These are phyloP conservation scores for Didymodactylos carnosus DNA, from an alignment of 2,888 invertebrate genomes.

Conservation along the genomic window DNA sequence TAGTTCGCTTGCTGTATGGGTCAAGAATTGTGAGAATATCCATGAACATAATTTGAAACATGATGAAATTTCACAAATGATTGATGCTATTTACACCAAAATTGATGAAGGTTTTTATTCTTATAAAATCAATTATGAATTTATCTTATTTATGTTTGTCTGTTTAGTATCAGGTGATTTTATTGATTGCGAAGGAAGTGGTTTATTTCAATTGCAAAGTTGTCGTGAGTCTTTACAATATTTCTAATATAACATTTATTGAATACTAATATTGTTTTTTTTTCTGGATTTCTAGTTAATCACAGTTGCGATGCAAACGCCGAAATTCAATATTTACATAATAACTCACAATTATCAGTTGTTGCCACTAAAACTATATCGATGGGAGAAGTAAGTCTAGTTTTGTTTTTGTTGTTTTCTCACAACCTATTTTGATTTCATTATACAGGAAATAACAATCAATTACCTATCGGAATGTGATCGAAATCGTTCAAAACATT, in stretches of 20 bases:
- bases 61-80: background rate
- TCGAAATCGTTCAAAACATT: conserved; percentile 58
- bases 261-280: background rate
- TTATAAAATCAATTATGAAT: background rate
- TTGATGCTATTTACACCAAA: background rate
- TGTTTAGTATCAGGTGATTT: conserved; percentile 44
- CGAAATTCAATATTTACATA: conserved; percentile 58
- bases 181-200: conserved; percentile 75
- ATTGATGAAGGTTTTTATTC: background rate
- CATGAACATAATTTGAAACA: conserved; percentile 39
- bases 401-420: background rate
- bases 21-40: conserved; percentile 50
- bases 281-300: conserved; percentile 42
- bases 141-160: background rate
- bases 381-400: conserved; percentile 44
- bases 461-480: conserved; percentile 72
- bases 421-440: background rate
- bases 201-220: conserved; percentile 64
- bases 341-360: conserved; percentile 44
- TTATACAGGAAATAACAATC: conserved; percentile 53
- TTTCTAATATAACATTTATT: too few species aligned
- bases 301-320: conserved; percentile 80
- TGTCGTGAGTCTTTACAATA: conserved; percentile 32
- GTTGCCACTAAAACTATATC: conserved; percentile 51
- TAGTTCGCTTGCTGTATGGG: conserved; percentile 70